Percentiles rank a stretch among this genome's conserved stretches.
phyloP scores from a whole-genome alignment of 2,888 invertebrate species.

The Psococerastis gibbosa region DNA sequence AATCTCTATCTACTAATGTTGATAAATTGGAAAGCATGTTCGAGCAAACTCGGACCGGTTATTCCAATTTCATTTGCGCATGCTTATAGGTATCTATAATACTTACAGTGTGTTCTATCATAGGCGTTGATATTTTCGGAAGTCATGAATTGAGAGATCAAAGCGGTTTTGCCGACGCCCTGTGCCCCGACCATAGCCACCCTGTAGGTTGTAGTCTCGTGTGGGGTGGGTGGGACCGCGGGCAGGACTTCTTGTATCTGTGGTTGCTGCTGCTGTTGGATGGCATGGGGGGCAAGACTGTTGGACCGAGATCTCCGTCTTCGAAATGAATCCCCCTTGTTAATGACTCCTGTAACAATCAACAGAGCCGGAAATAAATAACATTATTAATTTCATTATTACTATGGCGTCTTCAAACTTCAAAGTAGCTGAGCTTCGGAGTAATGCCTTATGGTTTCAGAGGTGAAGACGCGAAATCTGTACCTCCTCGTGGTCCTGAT shows the following conservation, averaged over 20 bases:
- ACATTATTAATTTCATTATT: too few species aligned
- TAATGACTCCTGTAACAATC: slow-evolving; percentile 57
- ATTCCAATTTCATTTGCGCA: too few species aligned
- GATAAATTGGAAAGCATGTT: too few species aligned
- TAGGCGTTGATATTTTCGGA: slow-evolving; percentile 89
- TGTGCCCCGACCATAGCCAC: slow-evolving; percentile 64
- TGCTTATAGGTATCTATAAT: too few species aligned
- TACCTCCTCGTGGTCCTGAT: too few species aligned
- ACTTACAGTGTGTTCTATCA: too few species aligned
- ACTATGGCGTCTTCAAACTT: too few species aligned
- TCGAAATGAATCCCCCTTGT: slow-evolving; percentile 84
- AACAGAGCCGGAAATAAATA: slow-evolving; percentile 15
- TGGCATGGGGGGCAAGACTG: slow-evolving; percentile 31
- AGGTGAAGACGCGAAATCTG: too few species aligned
- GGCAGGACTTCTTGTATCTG: slow-evolving; percentile 15
- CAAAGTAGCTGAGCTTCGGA: too few species aligned
- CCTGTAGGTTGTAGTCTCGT: slow-evolving; percentile 31
- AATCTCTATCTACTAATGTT: too few species aligned
- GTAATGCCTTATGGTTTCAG: too few species aligned
- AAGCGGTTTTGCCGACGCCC: slow-evolving; percentile 69
- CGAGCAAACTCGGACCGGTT: too few species aligned
- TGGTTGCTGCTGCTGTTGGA: slow-evolving; percentile 13
- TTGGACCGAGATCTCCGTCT: slow-evolving; percentile 67
- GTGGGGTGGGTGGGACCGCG: slow-evolving; percentile 14
- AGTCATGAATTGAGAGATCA: slow-evolving; percentile 78